These are phyloP conservation scores for Antheraea assamensis DNA, from an alignment of 2,888 invertebrate genomes.

Conservation along the genomic window DNA sequence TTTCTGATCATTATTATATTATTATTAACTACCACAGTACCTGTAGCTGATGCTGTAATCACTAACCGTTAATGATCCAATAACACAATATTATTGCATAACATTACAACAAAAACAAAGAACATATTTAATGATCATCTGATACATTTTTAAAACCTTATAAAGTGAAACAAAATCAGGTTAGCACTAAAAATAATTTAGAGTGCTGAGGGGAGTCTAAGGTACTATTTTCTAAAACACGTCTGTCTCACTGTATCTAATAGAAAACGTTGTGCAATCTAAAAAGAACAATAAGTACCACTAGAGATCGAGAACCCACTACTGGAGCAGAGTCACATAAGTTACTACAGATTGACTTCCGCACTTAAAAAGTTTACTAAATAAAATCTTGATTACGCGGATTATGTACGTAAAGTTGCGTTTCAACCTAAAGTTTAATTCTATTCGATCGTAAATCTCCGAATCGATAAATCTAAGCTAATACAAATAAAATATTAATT, in stretches of 20 bases:
- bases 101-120: no score
- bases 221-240: no score
- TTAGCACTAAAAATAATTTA: background rate
- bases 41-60: no score
- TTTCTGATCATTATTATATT: no score
- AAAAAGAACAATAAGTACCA: background rate
- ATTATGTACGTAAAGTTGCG: background rate
- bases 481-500: constrained; percentile 17
- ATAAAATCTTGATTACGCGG: background rate
- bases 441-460: constrained; percentile 13
- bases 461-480: constrained; percentile 13
- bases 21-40: no score
- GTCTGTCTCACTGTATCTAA: background rate
- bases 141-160: no score
- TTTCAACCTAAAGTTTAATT: background rate
- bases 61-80: no score
- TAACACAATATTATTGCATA: no score
- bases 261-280: background rate
- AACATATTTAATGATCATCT: no score
- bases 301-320: background rate
- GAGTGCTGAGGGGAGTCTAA: no score
- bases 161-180: background rate
- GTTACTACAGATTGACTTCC: background rate
- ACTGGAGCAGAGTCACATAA: background rate
- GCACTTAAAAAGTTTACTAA: background rate